phyloP scores from a whole-genome alignment of 2,113 vertebrate species.

The Platanista minor region DNA sequence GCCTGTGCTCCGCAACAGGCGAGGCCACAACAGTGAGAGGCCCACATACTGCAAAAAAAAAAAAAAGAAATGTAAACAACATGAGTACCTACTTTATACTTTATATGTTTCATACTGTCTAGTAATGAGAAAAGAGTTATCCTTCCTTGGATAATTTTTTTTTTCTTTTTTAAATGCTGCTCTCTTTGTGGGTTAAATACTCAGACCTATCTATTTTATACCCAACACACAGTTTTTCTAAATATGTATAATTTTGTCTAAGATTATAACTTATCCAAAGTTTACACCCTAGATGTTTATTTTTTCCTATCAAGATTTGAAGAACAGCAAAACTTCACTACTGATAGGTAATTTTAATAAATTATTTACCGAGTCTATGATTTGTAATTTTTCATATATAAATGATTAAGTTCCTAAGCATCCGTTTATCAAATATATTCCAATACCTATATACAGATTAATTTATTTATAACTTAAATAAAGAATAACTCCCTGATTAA shows the following conservation, averaged over 20 bases:
- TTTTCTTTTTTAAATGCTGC: not conserved
- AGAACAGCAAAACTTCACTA: not conserved
- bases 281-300: not conserved
- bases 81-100: not conserved
- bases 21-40: too few relatives aligned
- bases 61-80: conserved; percentile 20
- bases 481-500: not conserved
- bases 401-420: not conserved
- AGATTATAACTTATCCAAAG: not conserved
- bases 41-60: too few relatives aligned
- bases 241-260: not conserved
- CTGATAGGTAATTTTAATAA: not conserved
- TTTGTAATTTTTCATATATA: not conserved
- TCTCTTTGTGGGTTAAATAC: not conserved
- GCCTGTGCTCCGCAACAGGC: too few relatives aligned
- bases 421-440: not conserved
- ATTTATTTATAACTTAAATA: not conserved
- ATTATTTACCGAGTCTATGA: not conserved
- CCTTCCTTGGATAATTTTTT: not conserved
- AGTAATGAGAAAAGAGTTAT: not conserved
- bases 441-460: not conserved
- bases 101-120: not conserved
- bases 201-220: not conserved
- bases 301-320: not conserved
- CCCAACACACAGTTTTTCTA: not conserved